phyloP scores from a whole-genome alignment of 2,113 vertebrate species.

The Eulemur rufifrons region DNA sequence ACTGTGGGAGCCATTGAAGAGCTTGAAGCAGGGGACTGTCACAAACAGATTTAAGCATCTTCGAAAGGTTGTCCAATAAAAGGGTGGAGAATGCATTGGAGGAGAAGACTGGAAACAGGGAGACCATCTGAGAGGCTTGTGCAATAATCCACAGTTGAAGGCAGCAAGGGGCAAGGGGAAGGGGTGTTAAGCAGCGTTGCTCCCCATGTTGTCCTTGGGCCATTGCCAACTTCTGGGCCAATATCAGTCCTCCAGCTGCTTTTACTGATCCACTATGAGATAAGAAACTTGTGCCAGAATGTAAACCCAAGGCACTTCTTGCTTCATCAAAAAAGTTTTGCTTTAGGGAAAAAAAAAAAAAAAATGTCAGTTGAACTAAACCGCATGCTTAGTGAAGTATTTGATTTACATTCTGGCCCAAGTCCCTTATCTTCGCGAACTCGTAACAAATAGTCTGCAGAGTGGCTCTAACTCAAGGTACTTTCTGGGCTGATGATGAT shows the following conservation, averaged over 20 bases:
- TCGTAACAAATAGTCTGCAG: background rate
- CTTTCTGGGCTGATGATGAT: background rate
- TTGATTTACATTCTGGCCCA: background rate
- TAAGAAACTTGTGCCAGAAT: background rate
- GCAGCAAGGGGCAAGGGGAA: background rate
- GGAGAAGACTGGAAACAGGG: background rate
- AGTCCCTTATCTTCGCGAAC: background rate
- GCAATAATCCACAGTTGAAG: background rate
- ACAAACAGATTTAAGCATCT: background rate
- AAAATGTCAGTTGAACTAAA: background rate
- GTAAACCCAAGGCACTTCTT: background rate
- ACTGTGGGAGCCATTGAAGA: background rate
- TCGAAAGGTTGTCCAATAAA: background rate
- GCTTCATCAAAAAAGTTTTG: background rate
- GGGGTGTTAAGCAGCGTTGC: accelerated
- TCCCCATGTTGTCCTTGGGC: background rate
- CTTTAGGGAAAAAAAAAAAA: too few relatives aligned
- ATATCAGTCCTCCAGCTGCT: background rate
- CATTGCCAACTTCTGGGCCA: background rate
- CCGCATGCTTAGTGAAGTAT: background rate
- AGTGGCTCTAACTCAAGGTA: background rate
- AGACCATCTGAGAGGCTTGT: background rate
- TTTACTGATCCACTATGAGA: background rate
- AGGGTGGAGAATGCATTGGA: background rate
- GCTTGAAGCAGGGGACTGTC: background rate